Evolutionary conservation across 2,888 invertebrate species (phyloP).

Genomic region (Troglohyphantes excavatus): DNA sequence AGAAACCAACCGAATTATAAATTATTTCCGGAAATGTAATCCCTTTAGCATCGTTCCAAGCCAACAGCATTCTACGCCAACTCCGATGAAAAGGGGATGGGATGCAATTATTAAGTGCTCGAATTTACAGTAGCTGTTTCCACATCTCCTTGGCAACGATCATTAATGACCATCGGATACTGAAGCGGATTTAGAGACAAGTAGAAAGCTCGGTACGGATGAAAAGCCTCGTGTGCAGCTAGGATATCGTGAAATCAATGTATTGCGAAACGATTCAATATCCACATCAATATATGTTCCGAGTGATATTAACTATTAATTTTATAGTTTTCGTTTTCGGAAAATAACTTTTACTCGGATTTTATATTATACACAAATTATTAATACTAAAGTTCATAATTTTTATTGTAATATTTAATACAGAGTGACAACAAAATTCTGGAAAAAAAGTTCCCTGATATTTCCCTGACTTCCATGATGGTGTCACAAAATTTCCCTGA

Average conservation of each 20-base stretch:
- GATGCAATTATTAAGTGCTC: slow-evolving; percentile 27
- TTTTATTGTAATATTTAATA: too few relatives aligned
- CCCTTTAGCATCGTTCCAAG: slow-evolving; percentile 1
- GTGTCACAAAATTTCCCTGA: too few relatives aligned
- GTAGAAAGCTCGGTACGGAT: not conserved
- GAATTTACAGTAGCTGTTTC: slow-evolving; percentile 27
- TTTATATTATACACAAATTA: too few relatives aligned
- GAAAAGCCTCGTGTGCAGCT: not conserved
- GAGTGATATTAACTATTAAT: too few relatives aligned
- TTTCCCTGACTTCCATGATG: too few relatives aligned
- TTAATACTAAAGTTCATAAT: too few relatives aligned
- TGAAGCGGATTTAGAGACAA: not conserved
- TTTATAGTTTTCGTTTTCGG: too few relatives aligned
- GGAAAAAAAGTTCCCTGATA: too few relatives aligned
- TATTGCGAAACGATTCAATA: not conserved
- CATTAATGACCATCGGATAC: slow-evolving; percentile 3
- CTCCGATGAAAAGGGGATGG: not conserved
- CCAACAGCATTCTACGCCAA: slow-evolving; percentile 17
- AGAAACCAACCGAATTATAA: not conserved
- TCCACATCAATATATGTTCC: too few relatives aligned
- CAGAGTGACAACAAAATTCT: too few relatives aligned
- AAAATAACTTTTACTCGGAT: too few relatives aligned
- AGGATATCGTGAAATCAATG: not conserved
- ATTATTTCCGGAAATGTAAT: slow-evolving; percentile 19
- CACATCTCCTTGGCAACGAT: not conserved